A percentile compares a stretch with the other conserved stretches of the same genome.
phyloP scores from a whole-genome alignment of 2,888 invertebrate genomes.

The Lithosia quadra region DNA sequence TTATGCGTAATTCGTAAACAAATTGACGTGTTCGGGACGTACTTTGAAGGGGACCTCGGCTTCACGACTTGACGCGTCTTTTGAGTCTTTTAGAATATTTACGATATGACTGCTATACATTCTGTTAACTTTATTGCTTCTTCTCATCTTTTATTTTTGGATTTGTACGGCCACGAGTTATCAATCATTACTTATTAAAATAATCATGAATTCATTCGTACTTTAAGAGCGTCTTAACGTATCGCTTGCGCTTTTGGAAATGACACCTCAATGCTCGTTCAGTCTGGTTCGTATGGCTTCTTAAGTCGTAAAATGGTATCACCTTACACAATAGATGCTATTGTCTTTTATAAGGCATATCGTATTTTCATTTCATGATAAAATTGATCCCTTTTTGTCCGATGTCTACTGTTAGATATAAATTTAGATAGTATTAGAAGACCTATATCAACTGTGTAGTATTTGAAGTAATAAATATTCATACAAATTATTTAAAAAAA shows the following conservation, averaged over 20 bases:
- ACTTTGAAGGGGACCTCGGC: constrained; percentile 76
- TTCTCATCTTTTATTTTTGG: constrained; percentile 48
- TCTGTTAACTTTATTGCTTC: constrained; percentile 59
- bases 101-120: constrained; percentile 62
- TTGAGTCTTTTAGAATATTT: constrained; percentile 70
- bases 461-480: too few species aligned
- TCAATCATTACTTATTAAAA: constrained; percentile 36
- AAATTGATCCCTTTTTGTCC: constrained; percentile 56
- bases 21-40: constrained; percentile 82
- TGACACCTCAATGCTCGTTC: constrained; percentile 78
- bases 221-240: constrained; percentile 62
- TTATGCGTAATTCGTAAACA: constrained; percentile 87
- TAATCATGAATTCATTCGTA: constrained; percentile 57
- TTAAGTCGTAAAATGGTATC: constrained; percentile 84
- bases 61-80: constrained; percentile 81
- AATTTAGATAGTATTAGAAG: background rate
- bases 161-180: constrained; percentile 31
- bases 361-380: constrained; percentile 63
- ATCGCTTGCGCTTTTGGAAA: constrained; percentile 74
- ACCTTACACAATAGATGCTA: constrained; percentile 81
- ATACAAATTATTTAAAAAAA: too few species aligned
- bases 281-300: constrained; percentile 80
- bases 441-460: too few species aligned
- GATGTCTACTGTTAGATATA: constrained; percentile 25
- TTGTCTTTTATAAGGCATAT: constrained; percentile 74